These are phyloP conservation scores for Dione juno DNA, from an alignment of 2,888 invertebrate genomes.

Conservation along the genomic window DNA sequence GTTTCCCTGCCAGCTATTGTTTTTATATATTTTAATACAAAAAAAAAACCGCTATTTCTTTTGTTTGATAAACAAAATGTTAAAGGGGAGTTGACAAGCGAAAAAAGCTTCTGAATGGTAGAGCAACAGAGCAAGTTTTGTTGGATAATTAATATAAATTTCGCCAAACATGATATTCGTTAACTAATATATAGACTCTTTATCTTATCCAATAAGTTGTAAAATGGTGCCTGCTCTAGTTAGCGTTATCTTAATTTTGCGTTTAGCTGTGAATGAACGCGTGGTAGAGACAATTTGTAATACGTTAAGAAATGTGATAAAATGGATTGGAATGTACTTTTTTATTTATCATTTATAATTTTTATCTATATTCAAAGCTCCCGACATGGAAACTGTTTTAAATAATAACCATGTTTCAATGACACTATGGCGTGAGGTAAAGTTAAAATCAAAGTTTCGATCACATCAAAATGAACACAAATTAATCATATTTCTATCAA, in stretches of 20 bases:
- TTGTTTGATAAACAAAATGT: constrained; percentile 7
- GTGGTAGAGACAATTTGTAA: constrained; percentile 1
- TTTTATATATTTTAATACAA: constrained; percentile 29
- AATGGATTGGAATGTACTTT: neutral
- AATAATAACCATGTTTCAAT: neutral
- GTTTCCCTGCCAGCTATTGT: constrained; percentile 41
- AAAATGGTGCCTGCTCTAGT: constrained; percentile 20
- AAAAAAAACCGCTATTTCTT: constrained; percentile 12
- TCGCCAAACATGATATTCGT: neutral
- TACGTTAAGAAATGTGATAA: neutral
- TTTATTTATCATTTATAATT: neutral
- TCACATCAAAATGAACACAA: too few species aligned
- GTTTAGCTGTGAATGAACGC: constrained; percentile 15
- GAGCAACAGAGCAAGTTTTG: neutral
- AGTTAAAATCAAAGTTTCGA: too few species aligned
- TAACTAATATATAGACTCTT: neutral
- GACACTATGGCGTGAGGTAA: too few species aligned
- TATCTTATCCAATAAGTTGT: constrained; percentile 28
- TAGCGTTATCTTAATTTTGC: constrained; percentile 22
- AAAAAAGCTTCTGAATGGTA: neutral
- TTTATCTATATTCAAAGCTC: neutral
- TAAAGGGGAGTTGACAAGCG: constrained; percentile 14
- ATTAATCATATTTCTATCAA: too few species aligned
- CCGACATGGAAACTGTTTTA: neutral
- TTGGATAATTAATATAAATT: constrained; percentile 10